Percentiles rank a stretch among this genome's conserved stretches.
These are phyloP conservation scores for Brachymystax lenok DNA, from an alignment of 2,797 vertebrate genomes.

Conservation along the genomic window DNA sequence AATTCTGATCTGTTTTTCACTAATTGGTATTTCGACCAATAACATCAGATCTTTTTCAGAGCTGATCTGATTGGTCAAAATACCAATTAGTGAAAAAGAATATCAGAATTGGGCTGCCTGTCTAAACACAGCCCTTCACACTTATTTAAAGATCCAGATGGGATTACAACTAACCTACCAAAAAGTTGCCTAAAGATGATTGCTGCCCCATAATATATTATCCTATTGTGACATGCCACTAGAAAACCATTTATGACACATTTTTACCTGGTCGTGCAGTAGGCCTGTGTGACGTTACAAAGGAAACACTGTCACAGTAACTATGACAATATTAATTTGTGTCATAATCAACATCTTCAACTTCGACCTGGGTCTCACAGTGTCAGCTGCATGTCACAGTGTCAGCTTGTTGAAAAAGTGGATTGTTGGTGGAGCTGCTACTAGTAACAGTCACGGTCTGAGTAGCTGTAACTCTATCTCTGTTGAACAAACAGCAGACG, in stretches of 20 bases:
- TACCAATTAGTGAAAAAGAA: no score
- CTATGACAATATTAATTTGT: neutral
- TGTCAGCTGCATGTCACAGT: slow-evolving; percentile 59
- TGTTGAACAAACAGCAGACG: slow-evolving; percentile 32
- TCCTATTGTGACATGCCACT: neutral
- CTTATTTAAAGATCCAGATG: no score
- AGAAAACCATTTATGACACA: no score
- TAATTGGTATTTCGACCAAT: no score
- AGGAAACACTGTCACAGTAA: neutral
- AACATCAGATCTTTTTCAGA: no score
- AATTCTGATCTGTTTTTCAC: no score
- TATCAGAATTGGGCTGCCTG: no score
- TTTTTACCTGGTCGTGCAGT: neutral
- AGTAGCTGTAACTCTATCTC: slow-evolving; percentile 64
- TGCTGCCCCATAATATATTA: neutral
- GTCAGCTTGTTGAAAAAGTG: slow-evolving; percentile 69
- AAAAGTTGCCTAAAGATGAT: no score
- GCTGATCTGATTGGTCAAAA: no score
- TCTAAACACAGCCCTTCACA: no score
- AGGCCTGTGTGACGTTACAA: neutral
- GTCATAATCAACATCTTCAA: slow-evolving; percentile 3
- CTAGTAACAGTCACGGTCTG: slow-evolving; percentile 65
- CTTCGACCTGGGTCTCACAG: slow-evolving; percentile 6
- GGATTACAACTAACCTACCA: no score
- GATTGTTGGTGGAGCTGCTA: slow-evolving; percentile 61